Base-by-base conservation (phyloP, 2,797 vertebrate genomes). In the Poliocrania exsul region DNA sequence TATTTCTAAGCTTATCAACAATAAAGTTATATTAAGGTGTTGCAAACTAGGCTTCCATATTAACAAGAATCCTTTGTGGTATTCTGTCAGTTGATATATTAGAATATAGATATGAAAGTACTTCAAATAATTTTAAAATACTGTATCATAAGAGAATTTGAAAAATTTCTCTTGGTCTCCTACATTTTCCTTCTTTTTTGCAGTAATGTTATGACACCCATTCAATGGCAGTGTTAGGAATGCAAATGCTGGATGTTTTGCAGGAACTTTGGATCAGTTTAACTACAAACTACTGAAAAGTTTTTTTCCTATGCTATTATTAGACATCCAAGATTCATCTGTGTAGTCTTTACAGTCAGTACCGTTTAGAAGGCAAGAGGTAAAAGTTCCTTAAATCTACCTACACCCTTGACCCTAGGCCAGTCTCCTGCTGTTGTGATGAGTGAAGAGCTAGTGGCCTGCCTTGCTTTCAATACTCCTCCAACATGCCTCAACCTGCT, bases 401-500 rank as follows among this genome's bases (percentile, higher is more conserved):
- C 31, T 65, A 84, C 69, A 94, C 58, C 35, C 51, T 87, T 93
- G 90, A 86, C 89, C 94, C 90, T 81, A 84, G 83, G 78, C 86
- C 65, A 49, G 24, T 47, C 62, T 88, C 61, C 47, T 88, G 62
- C 73, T 75, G 47, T 69, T 92, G 66, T 90, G 88, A 88, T 93
- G 88, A 90, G 65, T 91, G 85, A 93, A 69, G 66, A 86, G 47
- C 85, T 91, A 74, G 70, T 75, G 44, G 51, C 75, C 66, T 95
- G 40, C 54, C 62, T 50, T 92, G 70, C n/a, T 85, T 80, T 81
- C 70, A 70, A 33, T 83, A 57, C 86, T 95, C 81, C 70, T 90
- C 88, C 77, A 92, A 5, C 35, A 73, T 86, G 23, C 62, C 51
- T 92, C 70, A 83, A 86, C 66, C 58, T 61, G 19, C 58, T 65